Percentiles rank a stretch among this genome's conserved stretches.
phyloP scores from a whole-genome alignment of 2,888 invertebrate species.

The Eupithecia exiguata region DNA sequence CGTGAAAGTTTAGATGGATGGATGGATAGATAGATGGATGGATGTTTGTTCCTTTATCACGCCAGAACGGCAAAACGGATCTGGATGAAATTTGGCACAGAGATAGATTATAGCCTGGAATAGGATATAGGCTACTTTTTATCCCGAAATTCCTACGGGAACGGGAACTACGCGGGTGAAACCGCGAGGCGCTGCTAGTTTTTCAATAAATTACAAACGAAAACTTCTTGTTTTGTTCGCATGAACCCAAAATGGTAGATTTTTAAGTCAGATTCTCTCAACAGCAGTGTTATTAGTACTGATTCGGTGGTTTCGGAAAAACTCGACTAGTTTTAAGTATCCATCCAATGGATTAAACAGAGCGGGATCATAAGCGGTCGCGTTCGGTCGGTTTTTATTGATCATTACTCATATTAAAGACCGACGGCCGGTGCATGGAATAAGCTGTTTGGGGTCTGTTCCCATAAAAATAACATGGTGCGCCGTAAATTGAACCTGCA shows the following conservation, averaged over 20 bases:
- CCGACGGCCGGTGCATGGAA: slow-evolving; percentile 64
- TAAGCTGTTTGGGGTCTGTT: slow-evolving; percentile 70
- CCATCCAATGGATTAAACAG: background rate
- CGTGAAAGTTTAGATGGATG: too few relatives aligned
- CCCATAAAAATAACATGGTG: slow-evolving; percentile 54
- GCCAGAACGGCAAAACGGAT: too few relatives aligned
- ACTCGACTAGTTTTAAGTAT: background rate
- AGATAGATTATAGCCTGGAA: too few relatives aligned
- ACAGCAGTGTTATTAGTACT: background rate
- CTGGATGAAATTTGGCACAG: too few relatives aligned
- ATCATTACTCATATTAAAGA: slow-evolving; percentile 76
- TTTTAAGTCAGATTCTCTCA: background rate
- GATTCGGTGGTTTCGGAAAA: background rate
- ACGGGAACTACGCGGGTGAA: too few relatives aligned
- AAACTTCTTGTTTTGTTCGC: background rate
- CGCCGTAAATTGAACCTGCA: slow-evolving; percentile 30
- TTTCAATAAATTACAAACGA: background rate
- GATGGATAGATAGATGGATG: too few relatives aligned
- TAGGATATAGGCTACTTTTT: too few relatives aligned
- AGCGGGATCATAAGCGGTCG: slow-evolving; percentile 58
- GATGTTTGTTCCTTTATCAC: too few relatives aligned
- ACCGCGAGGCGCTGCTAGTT: too few relatives aligned
- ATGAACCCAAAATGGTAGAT: background rate
- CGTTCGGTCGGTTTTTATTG: slow-evolving; percentile 72
- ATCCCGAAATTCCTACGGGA: too few relatives aligned